Base-by-base conservation (phyloP, 2,888 invertebrate species). In the Invenusta paracnida region DNA sequence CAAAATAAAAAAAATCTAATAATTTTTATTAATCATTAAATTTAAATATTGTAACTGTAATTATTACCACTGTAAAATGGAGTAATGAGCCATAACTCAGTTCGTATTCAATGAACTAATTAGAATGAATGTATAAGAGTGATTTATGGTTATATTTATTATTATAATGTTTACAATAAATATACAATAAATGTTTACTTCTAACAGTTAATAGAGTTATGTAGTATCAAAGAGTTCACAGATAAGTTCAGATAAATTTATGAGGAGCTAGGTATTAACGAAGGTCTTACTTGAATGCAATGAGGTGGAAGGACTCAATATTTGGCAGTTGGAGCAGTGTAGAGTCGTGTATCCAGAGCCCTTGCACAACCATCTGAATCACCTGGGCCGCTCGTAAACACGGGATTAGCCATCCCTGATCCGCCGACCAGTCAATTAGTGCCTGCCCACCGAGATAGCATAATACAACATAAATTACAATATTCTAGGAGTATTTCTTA, bases 401-500 rank as follows among this genome's bases (percentile, higher is more conserved):
- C 0, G 95, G 94, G 1, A 94, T 93, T 2, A 98, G 92, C 96
- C 96, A 98, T 82, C 97, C 97, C 88, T 94, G 93, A 90, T 97
- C 95, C 0, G 97, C 96, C 79, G 94, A 94, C 13, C 96, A 94
- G 92, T 98, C 99, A 89, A 98, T 94, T 96, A 98, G 96, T 27
- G 98, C 97, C 95, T 97, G 92, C 23, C 92, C 91, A 84, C 86
- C 66, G n/a, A 66, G n/a, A n/a, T n/a, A n/a, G n/a, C n/a, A n/a
- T n/a, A n/a, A n/a, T n/a, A n/a, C n/a, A n/a, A n/a, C n/a, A n/a
- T n/a, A n/a, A n/a, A n/a, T n/a, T n/a, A n/a, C n/a, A n/a, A n/a
- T n/a, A n/a, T n/a, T n/a, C n/a, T n/a, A n/a, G n/a, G n/a, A n/a
- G n/a, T n/a, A n/a, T n/a, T n/a, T n/a, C n/a, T n/a, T n/a, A n/a